These are phyloP conservation scores for Drosophila bunnanda DNA, from an alignment of 2,888 invertebrate genomes.

Conservation along the genomic window DNA sequence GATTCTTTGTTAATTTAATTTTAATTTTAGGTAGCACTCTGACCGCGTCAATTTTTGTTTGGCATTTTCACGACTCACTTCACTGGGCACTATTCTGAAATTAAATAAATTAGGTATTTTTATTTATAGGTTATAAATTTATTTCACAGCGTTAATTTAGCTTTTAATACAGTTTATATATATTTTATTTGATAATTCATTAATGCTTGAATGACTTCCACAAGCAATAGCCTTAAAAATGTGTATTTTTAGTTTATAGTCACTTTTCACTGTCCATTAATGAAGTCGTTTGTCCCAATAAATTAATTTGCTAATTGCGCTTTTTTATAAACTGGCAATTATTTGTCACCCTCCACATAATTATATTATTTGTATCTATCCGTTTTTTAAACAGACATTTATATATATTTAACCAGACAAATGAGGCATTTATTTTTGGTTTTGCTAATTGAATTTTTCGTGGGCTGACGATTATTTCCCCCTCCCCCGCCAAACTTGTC, in stretches of 20 bases:
- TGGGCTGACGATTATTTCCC: constrained; percentile 8
- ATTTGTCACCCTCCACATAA: constrained; percentile 1
- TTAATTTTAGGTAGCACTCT: not conserved
- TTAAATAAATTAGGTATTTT: not conserved
- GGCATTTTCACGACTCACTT: constrained; percentile 10
- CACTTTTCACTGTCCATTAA: not conserved
- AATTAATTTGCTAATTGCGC: constrained; percentile 1
- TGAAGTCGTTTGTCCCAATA: not conserved
- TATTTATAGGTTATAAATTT: not conserved
- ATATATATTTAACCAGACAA: constrained; percentile 9
- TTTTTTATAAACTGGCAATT: not conserved
- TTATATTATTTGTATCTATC: not conserved
- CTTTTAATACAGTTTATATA: not conserved
- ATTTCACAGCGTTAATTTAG: not conserved
- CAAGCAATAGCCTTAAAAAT: not conserved
- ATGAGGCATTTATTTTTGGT: constrained; percentile 12
- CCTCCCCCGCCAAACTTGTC: constrained; percentile 9
- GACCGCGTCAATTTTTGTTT: not conserved
- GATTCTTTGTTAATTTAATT: not conserved
- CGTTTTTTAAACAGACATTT: not conserved
- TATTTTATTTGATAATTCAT: not conserved
- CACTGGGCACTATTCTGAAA: constrained; percentile 24
- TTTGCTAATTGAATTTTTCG: constrained; percentile 16
- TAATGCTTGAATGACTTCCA: not conserved
- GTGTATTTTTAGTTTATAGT: too few species aligned